Evolutionary conservation across 2,113 vertebrate species (phyloP).

Genomic region (Serilophus lunatus): DNA sequence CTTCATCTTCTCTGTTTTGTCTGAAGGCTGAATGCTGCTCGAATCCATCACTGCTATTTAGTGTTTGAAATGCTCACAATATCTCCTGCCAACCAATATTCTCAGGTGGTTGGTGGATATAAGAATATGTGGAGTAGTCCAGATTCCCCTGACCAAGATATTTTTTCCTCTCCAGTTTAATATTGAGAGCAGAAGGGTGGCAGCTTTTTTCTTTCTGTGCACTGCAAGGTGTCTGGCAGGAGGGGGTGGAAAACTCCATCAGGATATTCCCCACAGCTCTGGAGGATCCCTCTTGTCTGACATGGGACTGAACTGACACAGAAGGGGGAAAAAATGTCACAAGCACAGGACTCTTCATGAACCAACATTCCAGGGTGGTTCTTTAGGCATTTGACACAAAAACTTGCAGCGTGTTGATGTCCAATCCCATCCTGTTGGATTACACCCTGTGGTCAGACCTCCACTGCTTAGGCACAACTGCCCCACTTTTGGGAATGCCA

Average conservation of each 20-base stretch:
- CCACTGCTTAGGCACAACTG: neutral
- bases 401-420: neutral
- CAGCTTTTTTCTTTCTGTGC: neutral
- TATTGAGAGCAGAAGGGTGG: neutral
- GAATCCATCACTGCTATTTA: neutral
- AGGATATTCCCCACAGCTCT: neutral
- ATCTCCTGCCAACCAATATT: neutral
- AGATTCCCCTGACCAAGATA: neutral
- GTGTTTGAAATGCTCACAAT: neutral
- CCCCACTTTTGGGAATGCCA: neutral
- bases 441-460: neutral
- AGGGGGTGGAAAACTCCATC: neutral
- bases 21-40: neutral
- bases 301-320: fast-evolving
- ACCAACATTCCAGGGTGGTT: fast-evolving
- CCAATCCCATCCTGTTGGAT: neutral
- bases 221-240: neutral
- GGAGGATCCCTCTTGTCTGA: neutral
- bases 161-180: neutral
- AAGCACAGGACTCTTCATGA: fast-evolving
- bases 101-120: neutral
- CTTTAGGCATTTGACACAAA: neutral
- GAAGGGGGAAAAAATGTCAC: fast-evolving
- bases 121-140: neutral
- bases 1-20: neutral